Evolutionary conservation across 2,888 invertebrate species (phyloP).

Genomic region (Coleophora flavipennella): DNA sequence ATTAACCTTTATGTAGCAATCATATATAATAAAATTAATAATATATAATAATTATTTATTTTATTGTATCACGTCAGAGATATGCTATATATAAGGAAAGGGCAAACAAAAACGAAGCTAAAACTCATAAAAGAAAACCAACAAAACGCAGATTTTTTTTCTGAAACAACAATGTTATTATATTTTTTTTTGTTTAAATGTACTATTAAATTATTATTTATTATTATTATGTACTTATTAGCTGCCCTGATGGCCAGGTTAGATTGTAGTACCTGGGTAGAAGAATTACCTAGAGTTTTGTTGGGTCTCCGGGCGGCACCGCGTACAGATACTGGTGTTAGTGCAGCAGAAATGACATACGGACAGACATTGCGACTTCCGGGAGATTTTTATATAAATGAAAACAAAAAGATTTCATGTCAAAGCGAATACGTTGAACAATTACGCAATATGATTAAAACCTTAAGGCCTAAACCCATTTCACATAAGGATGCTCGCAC

Average conservation of each 20-base stretch:
- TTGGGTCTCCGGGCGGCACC: slow-evolving; percentile 21
- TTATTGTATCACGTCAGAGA: too few relatives aligned
- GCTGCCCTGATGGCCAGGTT: slow-evolving; percentile 16
- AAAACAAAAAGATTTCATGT: background rate
- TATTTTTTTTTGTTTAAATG: too few relatives aligned
- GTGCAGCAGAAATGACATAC: slow-evolving; percentile 21
- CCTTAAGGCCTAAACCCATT: background rate
- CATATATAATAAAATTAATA: too few relatives aligned
- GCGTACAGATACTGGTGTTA: slow-evolving; percentile 9
- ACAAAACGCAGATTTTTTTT: too few relatives aligned
- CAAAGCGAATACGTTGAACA: background rate
- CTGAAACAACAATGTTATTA: too few relatives aligned
- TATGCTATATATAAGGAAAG: too few relatives aligned
- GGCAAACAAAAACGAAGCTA: too few relatives aligned
- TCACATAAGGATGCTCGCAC: background rate
- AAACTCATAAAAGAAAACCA: too few relatives aligned
- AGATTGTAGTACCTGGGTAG: slow-evolving; percentile 12
- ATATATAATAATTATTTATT: too few relatives aligned
- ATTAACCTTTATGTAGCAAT: too few relatives aligned
- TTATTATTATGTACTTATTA: too few relatives aligned
- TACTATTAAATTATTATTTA: too few relatives aligned
- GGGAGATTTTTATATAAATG: slow-evolving; percentile 6
- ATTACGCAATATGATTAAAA: background rate
- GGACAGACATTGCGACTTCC: slow-evolving; percentile 3
- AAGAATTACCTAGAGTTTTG: slow-evolving; percentile 22